Conservation (phyloP, 1,140 invertebrate species). For the Aphelenchoides fujianensis region DNA sequence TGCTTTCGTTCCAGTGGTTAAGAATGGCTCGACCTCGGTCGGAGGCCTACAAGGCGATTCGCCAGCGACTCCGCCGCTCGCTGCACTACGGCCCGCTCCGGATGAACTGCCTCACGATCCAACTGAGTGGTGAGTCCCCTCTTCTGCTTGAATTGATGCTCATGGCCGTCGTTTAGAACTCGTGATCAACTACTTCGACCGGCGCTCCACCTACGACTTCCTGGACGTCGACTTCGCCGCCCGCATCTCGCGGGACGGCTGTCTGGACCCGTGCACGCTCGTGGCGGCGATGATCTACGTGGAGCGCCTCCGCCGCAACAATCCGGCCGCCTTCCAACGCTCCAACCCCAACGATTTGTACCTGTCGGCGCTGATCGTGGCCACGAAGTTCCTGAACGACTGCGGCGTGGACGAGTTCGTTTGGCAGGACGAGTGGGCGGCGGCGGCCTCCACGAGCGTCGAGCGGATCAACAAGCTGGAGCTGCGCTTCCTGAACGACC, state of each 20-base stretch:
- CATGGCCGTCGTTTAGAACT: constrained; percentile 46
- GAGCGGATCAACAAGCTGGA: constrained; percentile 38
- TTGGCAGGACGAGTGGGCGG: constrained; percentile 54
- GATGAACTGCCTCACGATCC: constrained; percentile 42
- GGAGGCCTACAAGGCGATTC: constrained; percentile 39
- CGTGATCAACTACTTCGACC: constrained; percentile 54
- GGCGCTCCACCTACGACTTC: constrained; percentile 40
- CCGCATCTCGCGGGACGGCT: constrained; percentile 25
- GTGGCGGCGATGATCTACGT: constrained; percentile 56
- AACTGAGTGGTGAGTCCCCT: constrained; percentile 38
- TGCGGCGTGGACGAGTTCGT: constrained; percentile 48
- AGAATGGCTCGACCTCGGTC: constrained; percentile 49
- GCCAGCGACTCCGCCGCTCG: constrained; percentile 43
- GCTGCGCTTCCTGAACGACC: constrained; percentile 25
- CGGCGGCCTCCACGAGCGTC: constrained; percentile 14
- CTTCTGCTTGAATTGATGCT: neutral
- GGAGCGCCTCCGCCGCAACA: constrained; percentile 42
- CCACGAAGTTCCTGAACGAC: constrained; percentile 56
- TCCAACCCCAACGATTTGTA: constrained; percentile 54
- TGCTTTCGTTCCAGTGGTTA: too few relatives aligned
- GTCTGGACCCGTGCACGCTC: constrained; percentile 48
- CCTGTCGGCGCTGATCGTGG: constrained; percentile 52
- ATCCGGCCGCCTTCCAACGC: constrained; percentile 38
- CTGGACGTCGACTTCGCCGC: constrained; percentile 43
- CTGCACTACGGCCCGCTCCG: constrained; percentile 42